phyloP scores from a whole-genome alignment of 2,797 vertebrate species.

The Perodicticus potto region DNA sequence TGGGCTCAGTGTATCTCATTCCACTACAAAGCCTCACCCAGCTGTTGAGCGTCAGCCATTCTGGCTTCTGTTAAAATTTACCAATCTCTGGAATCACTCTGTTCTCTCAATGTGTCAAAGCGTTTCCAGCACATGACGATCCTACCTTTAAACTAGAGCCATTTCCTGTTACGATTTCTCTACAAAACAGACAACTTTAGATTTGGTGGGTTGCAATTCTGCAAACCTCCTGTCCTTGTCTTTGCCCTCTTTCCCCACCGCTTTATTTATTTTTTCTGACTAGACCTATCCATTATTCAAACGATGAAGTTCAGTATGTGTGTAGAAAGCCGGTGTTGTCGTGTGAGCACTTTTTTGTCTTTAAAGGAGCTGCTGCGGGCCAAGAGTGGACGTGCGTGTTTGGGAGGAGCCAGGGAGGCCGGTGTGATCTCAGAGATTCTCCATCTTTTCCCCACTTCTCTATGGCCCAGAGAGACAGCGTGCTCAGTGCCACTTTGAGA shows the following conservation, averaged over 20 bases:
- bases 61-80: background rate
- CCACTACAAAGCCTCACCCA: background rate
- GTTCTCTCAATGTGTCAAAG: background rate
- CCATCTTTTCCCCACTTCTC: background rate
- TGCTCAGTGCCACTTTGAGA: conserved; percentile 71
- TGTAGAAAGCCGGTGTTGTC: background rate
- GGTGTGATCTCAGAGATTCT: background rate
- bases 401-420: background rate
- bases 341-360: background rate
- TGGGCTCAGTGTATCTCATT: background rate
- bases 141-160: background rate
- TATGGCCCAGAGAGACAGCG: conserved; percentile 4
- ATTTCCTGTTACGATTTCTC: background rate
- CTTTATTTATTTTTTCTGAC: background rate
- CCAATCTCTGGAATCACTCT: background rate
- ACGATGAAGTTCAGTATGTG: background rate
- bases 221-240: background rate
- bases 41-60: background rate
- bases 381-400: fast-evolving
- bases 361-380: background rate
- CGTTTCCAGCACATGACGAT: background rate
- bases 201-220: background rate
- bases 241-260: background rate
- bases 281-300: background rate
- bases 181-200: background rate